Evolutionary conservation across 1,140 invertebrate genomes (phyloP), one percentile per base, ranked within the genome.

Genomic region (Prorops nasuta): DNA sequence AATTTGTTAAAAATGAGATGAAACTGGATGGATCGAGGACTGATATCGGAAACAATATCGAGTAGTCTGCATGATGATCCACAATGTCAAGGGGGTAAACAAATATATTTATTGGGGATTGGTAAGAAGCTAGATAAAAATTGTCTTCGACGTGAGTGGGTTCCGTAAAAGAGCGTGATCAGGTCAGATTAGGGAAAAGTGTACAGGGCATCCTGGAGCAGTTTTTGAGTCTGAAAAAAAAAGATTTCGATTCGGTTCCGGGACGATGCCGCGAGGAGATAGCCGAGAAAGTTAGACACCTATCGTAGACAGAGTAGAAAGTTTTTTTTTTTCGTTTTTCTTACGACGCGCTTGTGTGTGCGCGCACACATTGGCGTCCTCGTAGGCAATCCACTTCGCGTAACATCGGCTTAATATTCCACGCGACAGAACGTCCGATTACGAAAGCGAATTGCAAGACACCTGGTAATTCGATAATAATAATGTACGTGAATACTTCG

Each of bases 381-480:
- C 19, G 10, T n/a, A 10, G 20, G 14, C 24, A 14, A n/a, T 43
- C 9, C 10, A 10, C 7, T 8, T 52, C 50, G 51, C 55, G 52
- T 64, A 61, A 64, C 47, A 41, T 15, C 51, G 54, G 37, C 49
- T 66, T 66, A 64, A 66, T 62, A 66, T 66, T 64, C 62, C 50
- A 32, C 47, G 38, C 62, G 44, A 53, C 41, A 44, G 49, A 54
- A 59, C 37, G 31, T 38, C 35, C 39, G 57, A 53, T 64, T 63
- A 50, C 60, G 57, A 60, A 60, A 64, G 19, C 22, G 28, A 21
- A 47, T 51, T 49, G 60, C 51, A 38, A 60, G 58, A 63, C 47
- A 58, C 60, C 52, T 53, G 51, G 54, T 60, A 64, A 64, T 63
- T 57, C 60, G 60, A 64, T 64, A 63, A 64, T 60, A 60, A 59